phyloP scores from a whole-genome alignment of 2,888 invertebrate species.

The Leucozona laternaria region DNA sequence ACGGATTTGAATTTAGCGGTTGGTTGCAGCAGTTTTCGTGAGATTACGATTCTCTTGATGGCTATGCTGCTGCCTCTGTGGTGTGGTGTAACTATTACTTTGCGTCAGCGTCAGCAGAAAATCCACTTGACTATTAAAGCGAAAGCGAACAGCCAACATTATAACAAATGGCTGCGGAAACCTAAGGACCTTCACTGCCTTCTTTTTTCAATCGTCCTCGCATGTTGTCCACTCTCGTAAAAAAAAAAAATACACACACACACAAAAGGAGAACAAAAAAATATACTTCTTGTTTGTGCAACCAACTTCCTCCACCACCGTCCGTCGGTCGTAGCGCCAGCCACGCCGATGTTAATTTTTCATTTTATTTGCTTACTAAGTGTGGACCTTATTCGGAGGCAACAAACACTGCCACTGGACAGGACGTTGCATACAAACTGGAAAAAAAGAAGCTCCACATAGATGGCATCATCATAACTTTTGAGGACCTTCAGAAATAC shows the following conservation, averaged over 20 bases:
- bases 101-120: slow-evolving; percentile 64
- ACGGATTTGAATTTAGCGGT: slow-evolving; percentile 60
- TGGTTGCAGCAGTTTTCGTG: slow-evolving; percentile 57
- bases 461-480: slow-evolving; percentile 48
- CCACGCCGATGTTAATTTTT: slow-evolving; percentile 67
- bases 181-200: slow-evolving; percentile 23
- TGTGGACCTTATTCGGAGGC: slow-evolving; percentile 49
- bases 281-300: slow-evolving; percentile 39
- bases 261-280: not conserved
- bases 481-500: slow-evolving; percentile 15
- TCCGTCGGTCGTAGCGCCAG: too few species aligned
- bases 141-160: slow-evolving; percentile 10
- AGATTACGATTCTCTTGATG: slow-evolving; percentile 36
- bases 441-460: slow-evolving; percentile 8
- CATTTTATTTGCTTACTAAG: slow-evolving; percentile 72
- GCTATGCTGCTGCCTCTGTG: not conserved
- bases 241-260: not conserved
- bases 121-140: slow-evolving; percentile 15
- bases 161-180: slow-evolving; percentile 10
- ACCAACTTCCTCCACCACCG: slow-evolving; percentile 43
- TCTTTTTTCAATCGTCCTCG: not conserved
- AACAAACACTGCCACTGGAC: slow-evolving; percentile 32
- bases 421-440: slow-evolving; percentile 26
- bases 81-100: slow-evolving; percentile 26
- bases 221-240: slow-evolving; percentile 33